phyloP scores from a whole-genome alignment of 2,113 vertebrate species.

The Mastomys natalensis region DNA sequence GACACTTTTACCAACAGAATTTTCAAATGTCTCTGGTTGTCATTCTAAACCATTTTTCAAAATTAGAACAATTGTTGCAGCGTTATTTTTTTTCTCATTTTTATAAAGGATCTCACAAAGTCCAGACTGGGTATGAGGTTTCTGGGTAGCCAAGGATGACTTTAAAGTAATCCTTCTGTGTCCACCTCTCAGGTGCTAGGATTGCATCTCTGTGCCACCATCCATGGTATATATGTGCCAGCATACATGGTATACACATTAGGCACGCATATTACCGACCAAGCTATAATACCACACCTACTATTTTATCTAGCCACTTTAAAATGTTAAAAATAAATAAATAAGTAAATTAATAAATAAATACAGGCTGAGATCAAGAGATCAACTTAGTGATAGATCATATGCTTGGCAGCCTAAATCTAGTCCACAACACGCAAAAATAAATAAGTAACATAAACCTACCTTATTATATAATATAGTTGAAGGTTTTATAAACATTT shows the following conservation, averaged over 20 bases:
- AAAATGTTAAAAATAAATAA: background rate
- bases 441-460: background rate
- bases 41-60: conserved; percentile 10
- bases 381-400: no score
- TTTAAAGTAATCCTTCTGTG: background rate
- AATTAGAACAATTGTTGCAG: conserved; percentile 3
- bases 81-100: background rate
- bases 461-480: background rate
- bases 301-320: conserved; percentile 30
- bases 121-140: background rate
- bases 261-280: background rate
- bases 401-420: background rate
- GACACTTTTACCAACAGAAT: background rate
- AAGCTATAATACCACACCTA: background rate
- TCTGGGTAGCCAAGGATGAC: background rate
- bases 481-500: background rate
- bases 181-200: background rate
- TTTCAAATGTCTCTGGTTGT: background rate
- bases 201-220: background rate
- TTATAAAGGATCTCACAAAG: background rate
- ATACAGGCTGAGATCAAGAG: background rate
- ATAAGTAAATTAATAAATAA: background rate
- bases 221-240: no score
- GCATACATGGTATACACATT: background rate
- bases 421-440: background rate